Evolutionary conservation across 2,888 invertebrate species (phyloP).

Genomic region (Leucophenga montana): DNA sequence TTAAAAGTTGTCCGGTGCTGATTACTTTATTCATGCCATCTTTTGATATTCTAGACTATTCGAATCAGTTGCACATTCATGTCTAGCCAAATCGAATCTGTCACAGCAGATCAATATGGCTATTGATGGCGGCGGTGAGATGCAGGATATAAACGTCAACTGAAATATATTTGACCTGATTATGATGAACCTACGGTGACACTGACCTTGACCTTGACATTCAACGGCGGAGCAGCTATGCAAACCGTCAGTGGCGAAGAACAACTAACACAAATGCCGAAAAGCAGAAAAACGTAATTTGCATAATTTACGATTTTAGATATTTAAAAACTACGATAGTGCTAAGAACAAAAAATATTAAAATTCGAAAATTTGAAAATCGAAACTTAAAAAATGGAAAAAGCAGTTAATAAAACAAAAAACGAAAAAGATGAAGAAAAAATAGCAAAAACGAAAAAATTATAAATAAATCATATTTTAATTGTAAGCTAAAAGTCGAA

Average conservation of each 20-base stretch:
- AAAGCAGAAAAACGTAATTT: conserved; percentile 5
- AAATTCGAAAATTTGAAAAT: conserved; percentile 34
- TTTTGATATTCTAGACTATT: conserved; percentile 80
- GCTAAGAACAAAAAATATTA: conserved; percentile 27
- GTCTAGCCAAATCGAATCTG: conserved; percentile 87
- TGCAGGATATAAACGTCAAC: conserved; percentile 70
- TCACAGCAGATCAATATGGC: conserved; percentile 71
- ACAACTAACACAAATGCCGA: conserved; percentile 19
- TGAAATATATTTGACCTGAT: conserved; percentile 40
- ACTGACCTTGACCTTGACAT: conserved; percentile 28
- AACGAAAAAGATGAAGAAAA: conserved; percentile 40
- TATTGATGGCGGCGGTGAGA: conserved; percentile 67
- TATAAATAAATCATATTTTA: conserved; percentile 36
- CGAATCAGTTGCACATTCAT: conserved; percentile 96
- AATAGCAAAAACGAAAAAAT: conserved; percentile 31
- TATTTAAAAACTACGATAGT: background rate
- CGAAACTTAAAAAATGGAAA: conserved; percentile 33
- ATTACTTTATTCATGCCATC: background rate
- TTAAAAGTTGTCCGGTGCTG: background rate
- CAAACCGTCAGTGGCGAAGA: conserved; percentile 33
- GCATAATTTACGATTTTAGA: conserved; percentile 10
- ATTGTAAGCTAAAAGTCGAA: conserved; percentile 40
- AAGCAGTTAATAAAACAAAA: conserved; percentile 29
- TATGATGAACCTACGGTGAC: conserved; percentile 41
- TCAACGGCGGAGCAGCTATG: conserved; percentile 30